Percentiles rank a stretch among this genome's conserved stretches.
These are phyloP conservation scores for silkworm (Bombyx mori) DNA, from an alignment of 1,140 invertebrate genomes.

Conservation along the genomic window DNA sequence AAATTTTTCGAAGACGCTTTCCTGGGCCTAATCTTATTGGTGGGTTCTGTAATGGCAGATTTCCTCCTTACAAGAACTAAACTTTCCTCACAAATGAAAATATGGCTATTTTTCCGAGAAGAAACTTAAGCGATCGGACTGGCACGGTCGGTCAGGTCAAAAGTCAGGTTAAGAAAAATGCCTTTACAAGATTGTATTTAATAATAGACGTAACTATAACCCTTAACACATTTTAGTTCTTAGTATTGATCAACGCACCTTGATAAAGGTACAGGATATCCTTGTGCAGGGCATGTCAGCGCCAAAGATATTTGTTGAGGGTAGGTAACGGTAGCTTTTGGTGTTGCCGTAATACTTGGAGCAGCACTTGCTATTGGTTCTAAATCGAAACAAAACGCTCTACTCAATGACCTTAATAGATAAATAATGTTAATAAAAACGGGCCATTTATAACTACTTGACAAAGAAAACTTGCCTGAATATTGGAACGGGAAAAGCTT, in stretches of 20 bases:
- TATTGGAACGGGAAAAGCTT: constrained; percentile 79
- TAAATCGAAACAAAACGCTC: constrained; percentile 29
- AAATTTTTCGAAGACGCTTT: constrained; percentile 77
- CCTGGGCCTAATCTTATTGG: constrained; percentile 76
- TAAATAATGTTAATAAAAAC: too few relatives aligned
- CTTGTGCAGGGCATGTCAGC: constrained; percentile 78
- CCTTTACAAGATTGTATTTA: too few relatives aligned
- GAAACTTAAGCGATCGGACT: too few relatives aligned
- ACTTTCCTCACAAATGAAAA: too few relatives aligned
- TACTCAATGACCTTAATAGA: too few relatives aligned
- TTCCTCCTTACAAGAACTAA: not conserved
- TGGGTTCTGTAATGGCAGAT: constrained; percentile 75
- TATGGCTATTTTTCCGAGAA: too few relatives aligned
- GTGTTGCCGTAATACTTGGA: constrained; percentile 71
- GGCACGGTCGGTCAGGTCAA: too few relatives aligned
- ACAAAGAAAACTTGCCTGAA: constrained; percentile 76
- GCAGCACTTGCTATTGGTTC: constrained; percentile 74
- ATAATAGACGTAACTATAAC: too few relatives aligned
- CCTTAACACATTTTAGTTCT: too few relatives aligned
- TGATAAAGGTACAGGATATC: constrained; percentile 79
- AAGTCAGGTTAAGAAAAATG: too few relatives aligned
- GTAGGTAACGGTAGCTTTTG: constrained; percentile 55
- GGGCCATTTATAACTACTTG: too few relatives aligned
- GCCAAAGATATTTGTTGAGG: constrained; percentile 59
- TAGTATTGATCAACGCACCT: constrained; percentile 73